A percentile compares a stretch with the other conserved stretches of the same genome.
Evolutionary conservation across 2,113 vertebrate genomes (phyloP).

Genomic region (Grammomys dolichurus): DNA sequence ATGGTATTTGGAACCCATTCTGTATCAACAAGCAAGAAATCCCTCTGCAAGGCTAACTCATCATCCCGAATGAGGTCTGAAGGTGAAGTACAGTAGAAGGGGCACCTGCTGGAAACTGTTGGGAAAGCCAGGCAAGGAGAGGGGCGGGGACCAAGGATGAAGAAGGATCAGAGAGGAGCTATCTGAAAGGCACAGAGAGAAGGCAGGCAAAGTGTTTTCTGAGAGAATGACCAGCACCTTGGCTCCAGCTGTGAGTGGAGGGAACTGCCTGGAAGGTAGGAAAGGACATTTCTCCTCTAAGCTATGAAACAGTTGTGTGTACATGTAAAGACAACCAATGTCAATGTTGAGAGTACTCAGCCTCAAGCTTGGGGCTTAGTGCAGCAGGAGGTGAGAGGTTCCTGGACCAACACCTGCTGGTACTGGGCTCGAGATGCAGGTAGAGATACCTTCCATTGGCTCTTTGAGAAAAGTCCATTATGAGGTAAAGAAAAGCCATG

Average conservation of each 20-base stretch:
- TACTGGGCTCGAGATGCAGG: neutral
- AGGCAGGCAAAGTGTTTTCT: accelerated
- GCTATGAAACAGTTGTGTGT: no score
- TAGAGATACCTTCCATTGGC: accelerated
- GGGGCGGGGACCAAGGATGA: accelerated
- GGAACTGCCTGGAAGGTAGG: no score
- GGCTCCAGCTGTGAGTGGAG: accelerated
- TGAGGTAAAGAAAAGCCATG: no score
- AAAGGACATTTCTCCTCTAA: no score
- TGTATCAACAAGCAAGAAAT: neutral
- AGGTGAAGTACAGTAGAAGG: neutral
- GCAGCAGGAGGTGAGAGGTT: neutral
- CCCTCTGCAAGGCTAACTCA: neutral
- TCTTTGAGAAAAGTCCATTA: neutral
- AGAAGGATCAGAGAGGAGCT: neutral
- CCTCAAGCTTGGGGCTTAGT: accelerated
- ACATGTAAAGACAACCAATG: accelerated
- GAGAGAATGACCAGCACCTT: neutral
- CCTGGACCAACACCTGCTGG: neutral
- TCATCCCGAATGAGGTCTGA: accelerated
- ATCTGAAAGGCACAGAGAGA: neutral
- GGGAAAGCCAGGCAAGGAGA: neutral
- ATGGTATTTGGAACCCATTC: neutral
- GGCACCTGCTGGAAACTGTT: neutral
- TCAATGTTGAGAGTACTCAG: neutral